Evolutionary conservation across 2,797 vertebrate species (phyloP).

Genomic region (Arnoldichthys spilopterus): DNA sequence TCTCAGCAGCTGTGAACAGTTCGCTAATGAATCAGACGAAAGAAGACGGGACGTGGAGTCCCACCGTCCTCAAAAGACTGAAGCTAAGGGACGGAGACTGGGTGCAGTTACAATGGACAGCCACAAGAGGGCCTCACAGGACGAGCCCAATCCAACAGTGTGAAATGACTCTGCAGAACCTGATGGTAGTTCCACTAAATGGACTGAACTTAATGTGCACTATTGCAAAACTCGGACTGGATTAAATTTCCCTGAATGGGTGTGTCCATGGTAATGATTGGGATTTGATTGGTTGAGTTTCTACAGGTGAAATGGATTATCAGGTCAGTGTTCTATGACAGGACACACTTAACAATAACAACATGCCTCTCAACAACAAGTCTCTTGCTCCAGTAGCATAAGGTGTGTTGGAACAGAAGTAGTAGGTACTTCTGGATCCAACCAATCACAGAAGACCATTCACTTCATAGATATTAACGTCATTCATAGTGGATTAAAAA

Average conservation of each 20-base stretch:
- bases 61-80: not conserved
- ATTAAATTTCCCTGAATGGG: not conserved
- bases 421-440: no score
- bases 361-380: no score
- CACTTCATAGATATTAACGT: no score
- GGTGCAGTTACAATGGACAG: not conserved
- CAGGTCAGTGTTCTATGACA: no score
- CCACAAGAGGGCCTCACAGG: constrained; percentile 29
- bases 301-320: no score
- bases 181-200: not conserved
- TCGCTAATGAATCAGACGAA: not conserved
- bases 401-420: no score
- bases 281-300: not conserved
- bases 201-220: not conserved
- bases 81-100: not conserved
- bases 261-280: not conserved
- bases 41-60: not conserved
- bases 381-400: no score
- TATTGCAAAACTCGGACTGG: not conserved
- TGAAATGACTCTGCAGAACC: constrained; percentile 15
- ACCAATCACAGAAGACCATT: no score
- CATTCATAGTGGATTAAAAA: no score
- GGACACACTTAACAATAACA: no score
- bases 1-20: not conserved
- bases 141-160: not conserved